These are phyloP conservation scores for Galago senegalensis DNA, from an alignment of 2,797 vertebrate genomes.

Conservation along the genomic window DNA sequence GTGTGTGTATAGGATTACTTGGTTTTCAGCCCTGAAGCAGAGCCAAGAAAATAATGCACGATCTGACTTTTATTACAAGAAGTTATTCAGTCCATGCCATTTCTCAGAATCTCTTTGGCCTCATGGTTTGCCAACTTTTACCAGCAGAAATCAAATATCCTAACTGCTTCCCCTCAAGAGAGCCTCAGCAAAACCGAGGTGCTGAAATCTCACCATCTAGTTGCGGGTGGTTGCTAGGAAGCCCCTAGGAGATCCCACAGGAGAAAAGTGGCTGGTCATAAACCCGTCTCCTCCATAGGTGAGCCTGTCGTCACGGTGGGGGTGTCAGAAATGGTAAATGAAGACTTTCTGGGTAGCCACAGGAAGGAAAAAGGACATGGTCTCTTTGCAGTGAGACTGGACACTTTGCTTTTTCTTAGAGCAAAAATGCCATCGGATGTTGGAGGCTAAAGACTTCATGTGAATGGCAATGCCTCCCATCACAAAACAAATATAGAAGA, in stretches of 20 bases:
- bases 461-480: too few relatives aligned
- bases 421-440: not conserved
- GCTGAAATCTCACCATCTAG: not conserved
- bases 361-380: fast-evolving
- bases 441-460: not conserved
- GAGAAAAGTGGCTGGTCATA: too few relatives aligned
- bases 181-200: too few relatives aligned
- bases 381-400: fast-evolving
- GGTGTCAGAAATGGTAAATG: fast-evolving
- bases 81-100: not conserved
- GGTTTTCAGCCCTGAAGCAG: not conserved
- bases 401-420: not conserved
- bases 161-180: not conserved
- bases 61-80: not conserved
- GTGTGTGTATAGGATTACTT: too few relatives aligned
- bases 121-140: not conserved
- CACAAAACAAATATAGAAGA: fast-evolving
- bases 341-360: not conserved
- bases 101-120: not conserved
- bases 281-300: fast-evolving
- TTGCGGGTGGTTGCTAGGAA: fast-evolving
- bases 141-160: not conserved
- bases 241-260: fast-evolving
- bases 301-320: too few relatives aligned
- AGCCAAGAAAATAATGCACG: not conserved